Base-by-base conservation (phyloP, 2,113 vertebrate species). In the Saccopteryx bilineata region DNA sequence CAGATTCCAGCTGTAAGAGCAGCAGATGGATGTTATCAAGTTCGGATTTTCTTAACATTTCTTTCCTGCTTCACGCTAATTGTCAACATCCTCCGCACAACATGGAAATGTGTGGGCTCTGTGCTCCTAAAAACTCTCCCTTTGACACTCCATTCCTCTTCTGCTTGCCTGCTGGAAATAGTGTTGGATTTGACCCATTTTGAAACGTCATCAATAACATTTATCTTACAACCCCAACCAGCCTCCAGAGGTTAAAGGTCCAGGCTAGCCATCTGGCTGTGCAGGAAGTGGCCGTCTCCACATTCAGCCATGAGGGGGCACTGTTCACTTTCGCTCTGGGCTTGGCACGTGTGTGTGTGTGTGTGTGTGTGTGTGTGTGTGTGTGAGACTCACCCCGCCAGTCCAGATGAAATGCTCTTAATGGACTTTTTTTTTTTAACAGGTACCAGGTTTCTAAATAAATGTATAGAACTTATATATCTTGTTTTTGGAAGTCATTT, bases 221-320 rank as follows among this genome's bases (percentile, higher is more conserved):
- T 19, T 2, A 9, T 75, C 56, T 61, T 31, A 0, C 4, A 23
- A 7, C 48, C 28, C 46, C 17, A 0, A 1, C 58, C 71, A 63
- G 68, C 78, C 90, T n/a, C 12, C 7, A 48, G 39, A 39, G 86
- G 76, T 5, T 56, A 7, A 39, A 31, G 68, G 81, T 33, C 14
- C 7, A 56, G 66, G 48, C 23, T 1, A 0, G 8, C 24, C 0
- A 3, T 33, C 69, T 28, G 60, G 11, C 61, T 9, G 65, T 21
- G 19, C 21, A 15, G 71, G 46, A 75, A 39, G 65, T 2, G 0
- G 21, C 71, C 71, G 14, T 66, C 50, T 24, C 90, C 39, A 17
- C 3, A 0, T 46, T n/a, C 52, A 24, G 0, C 97, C 97, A 63
- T 12, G 24, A 97, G 97, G 72, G 97, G 97, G 96, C 97, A 96